Evolutionary conservation across 2,888 invertebrate genomes (phyloP), one percentile per base, ranked within the genome.

Genomic region (Laothoe populi): DNA sequence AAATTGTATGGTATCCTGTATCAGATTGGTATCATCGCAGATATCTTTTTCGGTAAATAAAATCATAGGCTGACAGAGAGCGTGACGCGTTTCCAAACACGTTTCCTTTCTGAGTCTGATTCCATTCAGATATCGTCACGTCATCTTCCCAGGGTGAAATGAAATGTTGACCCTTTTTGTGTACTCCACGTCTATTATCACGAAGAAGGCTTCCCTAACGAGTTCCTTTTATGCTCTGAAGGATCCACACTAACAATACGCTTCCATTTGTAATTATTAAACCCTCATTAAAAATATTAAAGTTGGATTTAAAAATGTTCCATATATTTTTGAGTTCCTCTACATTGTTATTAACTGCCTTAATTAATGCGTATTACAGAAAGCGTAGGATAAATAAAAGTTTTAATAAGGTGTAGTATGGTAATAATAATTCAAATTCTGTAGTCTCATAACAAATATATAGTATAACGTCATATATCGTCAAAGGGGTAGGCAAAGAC

Each of bases 161-260:
- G 79, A 81, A 83, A 82, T 77, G 81, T 81, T 81, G 81, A 83
- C 80, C 84, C 80, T 82, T 83, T 84, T 83, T 85, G 79, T 81
- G 69, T 74, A 79, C 73, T 74, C 72, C 72, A 70, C 72, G 70
- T 66, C 79, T 77, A 82, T 81, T 84, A 83, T 82, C 75, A 84
- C 78, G 78, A 77, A 78, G 73, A 78, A 77, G 79, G 77, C 79
- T 79, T 70, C 72, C 81, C 81, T 87, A 85, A 87, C 82, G 82
- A 88, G 83, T 80, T 82, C 77, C 81, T 84, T 88, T 63, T 79
- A 82, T 82, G 73, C 75, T 77, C 69, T 78, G 70, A 72, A 83
- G 82, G 81, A 82, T 80, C 75, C 75, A 73, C 76, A 73, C 71
- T 76, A 79, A 84, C 84, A 87, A 87, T 83, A 78, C 79, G 72